Conservation (phyloP, 2,888 invertebrate genomes). For the Horisme vitalbata region DNA sequence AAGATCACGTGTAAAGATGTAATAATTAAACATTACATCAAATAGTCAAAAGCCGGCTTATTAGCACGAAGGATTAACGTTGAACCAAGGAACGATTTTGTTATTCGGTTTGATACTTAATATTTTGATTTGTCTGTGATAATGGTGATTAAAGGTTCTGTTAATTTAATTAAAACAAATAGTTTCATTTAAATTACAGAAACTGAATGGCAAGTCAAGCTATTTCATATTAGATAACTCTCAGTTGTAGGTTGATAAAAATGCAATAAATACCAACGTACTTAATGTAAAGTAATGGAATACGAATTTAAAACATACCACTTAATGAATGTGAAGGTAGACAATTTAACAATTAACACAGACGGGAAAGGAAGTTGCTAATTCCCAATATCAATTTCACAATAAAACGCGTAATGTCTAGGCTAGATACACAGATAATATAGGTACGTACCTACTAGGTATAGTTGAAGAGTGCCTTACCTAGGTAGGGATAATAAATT, state of each 20-base stretch:
- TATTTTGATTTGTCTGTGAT: conserved; percentile 23
- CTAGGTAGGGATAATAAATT: too few species aligned
- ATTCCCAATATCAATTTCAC: conserved; percentile 22
- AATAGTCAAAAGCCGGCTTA: not conserved
- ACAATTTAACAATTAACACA: conserved; percentile 7
- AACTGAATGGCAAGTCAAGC: too few species aligned
- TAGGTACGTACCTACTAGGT: too few species aligned
- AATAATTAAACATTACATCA: too few species aligned
- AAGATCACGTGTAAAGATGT: too few species aligned
- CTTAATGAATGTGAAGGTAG: not conserved
- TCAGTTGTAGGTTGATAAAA: too few species aligned
- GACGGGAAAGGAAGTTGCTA: conserved; percentile 28
- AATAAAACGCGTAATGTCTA: not conserved
- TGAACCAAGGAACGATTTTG: conserved; percentile 2
- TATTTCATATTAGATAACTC: too few species aligned
- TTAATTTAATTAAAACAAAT: conserved; percentile 4
- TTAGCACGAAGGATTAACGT: too few species aligned
- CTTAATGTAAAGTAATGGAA: too few species aligned
- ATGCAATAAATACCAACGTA: too few species aligned
- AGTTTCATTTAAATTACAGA: not conserved
- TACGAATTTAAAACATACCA: not conserved
- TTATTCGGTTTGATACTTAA: conserved; percentile 12
- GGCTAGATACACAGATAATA: too few species aligned
- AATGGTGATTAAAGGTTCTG: conserved; percentile 19
- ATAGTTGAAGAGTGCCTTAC: too few species aligned